Conservation (phyloP, 2,797 vertebrate species). For the Lithobates sylvaticus region DNA sequence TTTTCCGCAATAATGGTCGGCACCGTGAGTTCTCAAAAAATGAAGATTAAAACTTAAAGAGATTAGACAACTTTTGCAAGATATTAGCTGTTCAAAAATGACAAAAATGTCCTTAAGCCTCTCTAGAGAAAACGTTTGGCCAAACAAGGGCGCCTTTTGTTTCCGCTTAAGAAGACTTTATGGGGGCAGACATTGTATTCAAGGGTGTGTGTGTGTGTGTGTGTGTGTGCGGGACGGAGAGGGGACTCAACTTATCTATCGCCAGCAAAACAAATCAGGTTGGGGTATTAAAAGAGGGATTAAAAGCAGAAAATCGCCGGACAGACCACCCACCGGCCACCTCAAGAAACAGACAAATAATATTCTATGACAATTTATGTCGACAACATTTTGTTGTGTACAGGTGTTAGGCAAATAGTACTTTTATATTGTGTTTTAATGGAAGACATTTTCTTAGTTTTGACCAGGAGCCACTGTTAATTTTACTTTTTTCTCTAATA, state of each 20-base stretch:
- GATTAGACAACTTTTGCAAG: constrained; percentile 94
- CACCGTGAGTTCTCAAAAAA: constrained; percentile 80
- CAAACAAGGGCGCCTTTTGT: constrained; percentile 92
- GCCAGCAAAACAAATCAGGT: constrained; percentile 75
- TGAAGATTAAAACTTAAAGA: constrained; percentile 91
- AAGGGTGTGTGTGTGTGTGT: constrained; percentile 75
- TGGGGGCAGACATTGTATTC: constrained; percentile 69
- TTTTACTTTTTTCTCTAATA: no score
- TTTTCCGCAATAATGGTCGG: constrained; percentile 78
- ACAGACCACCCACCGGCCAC: constrained; percentile 78
- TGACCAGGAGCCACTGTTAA: no score
- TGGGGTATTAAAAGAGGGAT: constrained; percentile 78
- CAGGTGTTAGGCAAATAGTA: no score
- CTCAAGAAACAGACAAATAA: constrained; percentile 1
- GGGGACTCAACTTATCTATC: constrained; percentile 75
- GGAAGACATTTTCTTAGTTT: no score
- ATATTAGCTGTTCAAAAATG: constrained; percentile 99
- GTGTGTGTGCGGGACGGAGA: constrained; percentile 76
- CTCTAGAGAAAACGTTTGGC: constrained; percentile 81
- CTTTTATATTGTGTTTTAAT: no score
- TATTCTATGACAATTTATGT: not conserved
- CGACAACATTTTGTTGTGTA: not conserved
- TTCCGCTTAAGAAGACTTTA: constrained; percentile 68
- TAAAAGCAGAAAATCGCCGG: constrained; percentile 74
- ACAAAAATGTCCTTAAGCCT: constrained; percentile 98